Evolutionary conservation across 2,113 vertebrate species (phyloP).

Genomic region (Eurystomus gularis): DNA sequence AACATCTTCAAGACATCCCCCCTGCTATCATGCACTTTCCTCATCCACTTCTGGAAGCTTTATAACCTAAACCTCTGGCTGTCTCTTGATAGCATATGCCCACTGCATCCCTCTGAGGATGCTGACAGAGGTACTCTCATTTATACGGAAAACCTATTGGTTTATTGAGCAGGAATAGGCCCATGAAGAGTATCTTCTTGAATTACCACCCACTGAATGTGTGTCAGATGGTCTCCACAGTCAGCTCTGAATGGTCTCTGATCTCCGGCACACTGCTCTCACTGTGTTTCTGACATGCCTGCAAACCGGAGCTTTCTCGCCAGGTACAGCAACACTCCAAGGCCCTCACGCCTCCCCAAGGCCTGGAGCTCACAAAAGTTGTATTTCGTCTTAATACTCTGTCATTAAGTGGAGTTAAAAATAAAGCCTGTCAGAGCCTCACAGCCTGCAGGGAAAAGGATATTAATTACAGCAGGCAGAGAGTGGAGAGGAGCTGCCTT

Average conservation of each 20-base stretch:
- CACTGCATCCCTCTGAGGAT: neutral
- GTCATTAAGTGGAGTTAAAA: conserved; percentile 68
- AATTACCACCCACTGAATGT: neutral
- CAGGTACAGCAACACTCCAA: neutral
- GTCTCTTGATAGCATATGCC: neutral
- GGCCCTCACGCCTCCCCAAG: neutral
- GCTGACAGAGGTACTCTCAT: neutral
- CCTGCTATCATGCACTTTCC: neutral
- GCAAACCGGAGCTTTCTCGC: neutral
- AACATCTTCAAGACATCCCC: neutral
- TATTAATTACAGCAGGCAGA: conserved; percentile 70
- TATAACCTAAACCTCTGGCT: neutral
- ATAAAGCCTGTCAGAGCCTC: conserved; percentile 61
- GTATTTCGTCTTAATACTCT: conserved; percentile 60
- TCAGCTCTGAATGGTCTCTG: too few species aligned
- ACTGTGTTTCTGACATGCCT: neutral
- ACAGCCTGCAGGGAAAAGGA: conserved; percentile 52
- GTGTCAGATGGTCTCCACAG: neutral
- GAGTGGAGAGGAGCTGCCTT: conserved; percentile 44
- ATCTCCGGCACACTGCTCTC: rapidly evolving
- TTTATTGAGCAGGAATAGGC: neutral
- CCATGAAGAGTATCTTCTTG: neutral
- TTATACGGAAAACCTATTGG: neutral
- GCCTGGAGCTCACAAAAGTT: conserved; percentile 29
- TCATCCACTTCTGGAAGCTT: neutral